phyloP scores from a whole-genome alignment of 2,113 vertebrate genomes.

The Toxostoma redivivum region DNA sequence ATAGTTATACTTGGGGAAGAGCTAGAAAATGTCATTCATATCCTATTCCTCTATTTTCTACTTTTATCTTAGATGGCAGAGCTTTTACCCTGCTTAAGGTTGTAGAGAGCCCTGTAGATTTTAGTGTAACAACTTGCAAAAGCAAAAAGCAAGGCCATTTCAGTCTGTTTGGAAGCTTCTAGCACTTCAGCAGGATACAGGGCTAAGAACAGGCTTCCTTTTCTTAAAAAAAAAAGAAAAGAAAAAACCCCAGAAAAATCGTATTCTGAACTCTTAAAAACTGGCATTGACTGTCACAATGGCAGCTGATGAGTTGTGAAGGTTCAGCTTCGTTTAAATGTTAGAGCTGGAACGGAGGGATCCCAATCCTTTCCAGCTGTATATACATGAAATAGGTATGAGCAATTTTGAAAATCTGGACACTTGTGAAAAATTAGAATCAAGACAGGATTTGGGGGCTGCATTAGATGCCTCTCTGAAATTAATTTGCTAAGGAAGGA shows the following conservation, averaged over 20 bases:
- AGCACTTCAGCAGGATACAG: neutral
- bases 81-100: neutral
- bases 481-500: neutral
- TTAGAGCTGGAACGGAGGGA: neutral
- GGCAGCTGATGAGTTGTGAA: neutral
- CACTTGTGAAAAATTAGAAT: neutral
- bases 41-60: neutral
- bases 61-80: neutral
- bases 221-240: neutral
- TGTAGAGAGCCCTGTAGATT: neutral
- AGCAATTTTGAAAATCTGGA: neutral
- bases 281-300: neutral
- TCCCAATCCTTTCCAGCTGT: neutral
- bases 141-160: neutral
- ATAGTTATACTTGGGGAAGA: neutral
- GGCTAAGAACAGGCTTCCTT: neutral
- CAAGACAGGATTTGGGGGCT: neutral
- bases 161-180: neutral
- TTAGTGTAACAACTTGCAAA: neutral
- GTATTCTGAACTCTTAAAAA: neutral
- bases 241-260: neutral
- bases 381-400: neutral
- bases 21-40: neutral
- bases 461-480: neutral
- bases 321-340: neutral